Percentiles rank a stretch among this genome's conserved stretches.
These are phyloP conservation scores for Ophion ventricosus DNA, from an alignment of 2,888 invertebrate genomes.

Conservation along the genomic window DNA sequence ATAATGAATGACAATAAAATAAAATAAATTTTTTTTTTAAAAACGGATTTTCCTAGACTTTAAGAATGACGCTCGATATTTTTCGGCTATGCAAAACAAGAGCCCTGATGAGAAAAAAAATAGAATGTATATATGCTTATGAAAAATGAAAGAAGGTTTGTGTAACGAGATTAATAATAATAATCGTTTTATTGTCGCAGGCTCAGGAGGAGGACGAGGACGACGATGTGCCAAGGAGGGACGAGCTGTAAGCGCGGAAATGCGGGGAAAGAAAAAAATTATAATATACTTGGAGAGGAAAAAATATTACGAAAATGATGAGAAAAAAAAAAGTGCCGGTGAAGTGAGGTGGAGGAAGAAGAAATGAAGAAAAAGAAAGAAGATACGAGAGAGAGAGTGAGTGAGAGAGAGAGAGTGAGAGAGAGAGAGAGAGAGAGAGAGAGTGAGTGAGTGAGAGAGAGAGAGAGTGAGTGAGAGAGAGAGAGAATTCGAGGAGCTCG, in stretches of 20 bases:
- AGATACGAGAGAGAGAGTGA: neutral
- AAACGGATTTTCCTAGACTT: too few relatives aligned
- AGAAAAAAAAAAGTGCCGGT: neutral
- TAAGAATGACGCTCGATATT: too few relatives aligned
- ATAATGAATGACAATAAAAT: too few relatives aligned
- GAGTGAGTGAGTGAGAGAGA: neutral
- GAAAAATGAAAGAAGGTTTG: too few relatives aligned
- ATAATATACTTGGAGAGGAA: slow-evolving; percentile 59
- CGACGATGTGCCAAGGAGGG: slow-evolving; percentile 89
- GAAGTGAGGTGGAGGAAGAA: neutral
- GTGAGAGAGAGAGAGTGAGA: neutral
- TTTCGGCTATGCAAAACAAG: too few relatives aligned
- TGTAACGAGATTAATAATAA: neutral
- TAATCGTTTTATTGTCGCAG: slow-evolving; percentile 71
- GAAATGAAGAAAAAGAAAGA: neutral
- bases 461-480: neutral
- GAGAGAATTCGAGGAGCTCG: neutral
- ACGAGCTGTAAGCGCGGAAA: slow-evolving; percentile 88
- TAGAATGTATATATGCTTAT: too few relatives aligned
- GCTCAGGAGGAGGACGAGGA: slow-evolving; percentile 89
- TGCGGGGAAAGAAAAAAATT: too few relatives aligned
- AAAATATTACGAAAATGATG: slow-evolving; percentile 41
- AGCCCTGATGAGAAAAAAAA: too few relatives aligned
- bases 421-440: neutral
- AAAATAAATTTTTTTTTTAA: too few relatives aligned